Evolutionary conservation across 2,797 vertebrate species (phyloP).

Genomic region (Neosilurus mollespiculum): DNA sequence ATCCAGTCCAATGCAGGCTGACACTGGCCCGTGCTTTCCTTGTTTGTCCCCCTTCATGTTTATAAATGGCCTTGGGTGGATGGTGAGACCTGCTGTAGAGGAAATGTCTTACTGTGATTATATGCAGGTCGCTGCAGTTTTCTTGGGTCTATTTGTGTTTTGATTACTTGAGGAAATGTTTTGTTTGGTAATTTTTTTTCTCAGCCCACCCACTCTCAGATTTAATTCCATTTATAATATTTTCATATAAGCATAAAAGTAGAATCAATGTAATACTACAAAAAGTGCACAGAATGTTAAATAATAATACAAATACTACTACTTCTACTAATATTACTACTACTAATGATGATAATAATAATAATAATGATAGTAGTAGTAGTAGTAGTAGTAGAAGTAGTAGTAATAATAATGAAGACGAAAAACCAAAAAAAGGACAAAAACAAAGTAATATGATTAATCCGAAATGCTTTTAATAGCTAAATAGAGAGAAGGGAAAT

Average conservation of each 20-base stretch:
- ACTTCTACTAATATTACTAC: background rate
- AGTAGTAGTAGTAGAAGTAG: too few species aligned
- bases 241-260: conserved; percentile 1
- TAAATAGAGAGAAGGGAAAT: conserved; percentile 66
- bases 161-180: conserved; percentile 76
- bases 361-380: background rate
- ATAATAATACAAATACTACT: background rate
- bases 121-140: conserved; percentile 62
- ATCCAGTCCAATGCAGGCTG: conserved; percentile 65
- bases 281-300: background rate
- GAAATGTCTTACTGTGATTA: conserved; percentile 65
- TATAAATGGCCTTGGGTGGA: conserved; percentile 64
- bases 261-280: background rate
- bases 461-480: conserved; percentile 60
- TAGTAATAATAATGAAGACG: background rate
- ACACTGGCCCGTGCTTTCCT: conserved; percentile 63
- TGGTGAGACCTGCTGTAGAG: conserved; percentile 51
- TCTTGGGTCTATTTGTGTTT: conserved; percentile 71
- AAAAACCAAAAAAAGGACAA: background rate
- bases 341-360: background rate
- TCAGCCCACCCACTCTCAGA: conserved; percentile 45
- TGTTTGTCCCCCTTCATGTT: conserved; percentile 63
- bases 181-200: conserved; percentile 65
- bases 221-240: conserved; percentile 44
- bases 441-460: conserved; percentile 57